Evolutionary conservation across 2,113 vertebrate species (phyloP).

Genomic region (Ornithorhynchus anatinus): DNA sequence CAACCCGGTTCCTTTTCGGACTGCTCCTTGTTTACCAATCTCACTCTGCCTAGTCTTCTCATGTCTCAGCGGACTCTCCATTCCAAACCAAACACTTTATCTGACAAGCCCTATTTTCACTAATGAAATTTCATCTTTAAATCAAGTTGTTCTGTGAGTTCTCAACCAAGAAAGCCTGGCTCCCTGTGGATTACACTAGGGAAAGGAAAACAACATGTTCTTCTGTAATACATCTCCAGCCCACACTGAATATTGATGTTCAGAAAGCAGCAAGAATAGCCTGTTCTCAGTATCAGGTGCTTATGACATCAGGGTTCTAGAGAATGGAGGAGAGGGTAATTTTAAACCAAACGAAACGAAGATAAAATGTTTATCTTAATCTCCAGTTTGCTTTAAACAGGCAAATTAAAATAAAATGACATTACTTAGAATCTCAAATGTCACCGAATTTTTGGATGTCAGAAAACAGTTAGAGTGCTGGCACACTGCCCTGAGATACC

Average conservation of each 20-base stretch:
- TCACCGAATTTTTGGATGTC: too few species aligned
- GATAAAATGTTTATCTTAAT: slow-evolving; percentile 23
- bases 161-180: not conserved
- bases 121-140: slow-evolving; percentile 12
- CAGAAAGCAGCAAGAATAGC: too few species aligned
- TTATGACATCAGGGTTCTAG: not conserved
- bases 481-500: too few species aligned
- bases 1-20: not conserved
- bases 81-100: not conserved
- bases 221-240: not conserved
- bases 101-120: not conserved
- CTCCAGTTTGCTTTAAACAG: slow-evolving; percentile 18
- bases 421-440: slow-evolving; percentile 56
- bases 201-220: not conserved
- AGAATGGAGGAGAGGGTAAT: not conserved
- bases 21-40: not conserved
- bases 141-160: not conserved
- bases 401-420: slow-evolving; percentile 31
- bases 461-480: too few species aligned
- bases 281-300: not conserved
- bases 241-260: not conserved
- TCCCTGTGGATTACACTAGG: not conserved
- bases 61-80: not conserved
- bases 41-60: not conserved
- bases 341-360: slow-evolving; percentile 16